Percentiles rank a stretch among this genome's conserved stretches.
Conservation (phyloP, 2,113 vertebrate species). For the Equus przewalskii region DNA sequence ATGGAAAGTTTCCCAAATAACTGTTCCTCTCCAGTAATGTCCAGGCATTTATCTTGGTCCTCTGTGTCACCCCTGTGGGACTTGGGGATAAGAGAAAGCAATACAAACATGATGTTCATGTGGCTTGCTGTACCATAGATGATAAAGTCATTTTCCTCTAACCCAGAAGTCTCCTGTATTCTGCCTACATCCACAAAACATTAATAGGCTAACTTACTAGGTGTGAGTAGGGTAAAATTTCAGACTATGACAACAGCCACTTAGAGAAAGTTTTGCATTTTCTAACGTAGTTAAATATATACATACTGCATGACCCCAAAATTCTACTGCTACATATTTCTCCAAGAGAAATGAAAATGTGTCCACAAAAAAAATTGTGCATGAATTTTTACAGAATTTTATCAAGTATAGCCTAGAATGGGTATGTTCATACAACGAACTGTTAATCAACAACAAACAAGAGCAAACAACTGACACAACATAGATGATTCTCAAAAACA, state of each 20-base stretch:
- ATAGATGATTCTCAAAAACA: background rate
- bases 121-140: background rate
- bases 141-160: background rate
- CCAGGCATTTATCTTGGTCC: background rate
- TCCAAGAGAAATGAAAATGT: background rate
- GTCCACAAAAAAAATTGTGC: background rate
- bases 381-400: background rate
- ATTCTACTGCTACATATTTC: background rate
- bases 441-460: background rate
- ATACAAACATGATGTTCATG: background rate
- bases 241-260: background rate
- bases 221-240: background rate
- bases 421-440: background rate
- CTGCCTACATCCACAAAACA: background rate
- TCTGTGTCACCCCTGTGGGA: background rate
- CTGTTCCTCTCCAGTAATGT: background rate
- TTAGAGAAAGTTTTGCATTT: background rate
- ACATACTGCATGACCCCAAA: background rate
- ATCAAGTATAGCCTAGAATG: background rate
- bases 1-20: background rate
- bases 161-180: background rate
- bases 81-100: background rate
- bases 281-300: background rate
- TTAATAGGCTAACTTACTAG: background rate
- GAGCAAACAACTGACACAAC: background rate